Base-by-base conservation (phyloP, 2,888 invertebrate genomes). In the Octonoba sinensis region DNA sequence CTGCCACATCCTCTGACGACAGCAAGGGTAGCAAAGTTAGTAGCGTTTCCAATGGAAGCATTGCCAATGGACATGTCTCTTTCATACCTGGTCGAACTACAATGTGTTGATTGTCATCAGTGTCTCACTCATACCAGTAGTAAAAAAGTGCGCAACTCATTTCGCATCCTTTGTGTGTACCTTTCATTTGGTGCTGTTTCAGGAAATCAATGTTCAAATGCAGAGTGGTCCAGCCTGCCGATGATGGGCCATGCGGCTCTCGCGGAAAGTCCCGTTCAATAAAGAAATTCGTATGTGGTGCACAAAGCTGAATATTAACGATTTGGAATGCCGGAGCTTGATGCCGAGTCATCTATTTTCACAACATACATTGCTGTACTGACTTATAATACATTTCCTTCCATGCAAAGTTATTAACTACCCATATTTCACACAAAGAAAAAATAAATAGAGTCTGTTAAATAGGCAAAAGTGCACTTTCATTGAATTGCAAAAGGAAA, bases 21-120 rank as follows among this genome's bases (percentile, higher is more conserved):
- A 84, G 84, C 54, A 84, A 84, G 54, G 84, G 84, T 12, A 85
- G 85, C 46, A 85, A 85, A 83, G 73, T 85, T 16, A 85, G 85
- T 56, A 82, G 57, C 49, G 67, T 72, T 22, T 82, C 84, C 1
- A 85, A 85, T 47, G 85, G 85, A 20, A 82, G 84, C 56, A 57
- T 85, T 44, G 79, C 82, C 22, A 85, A 85, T 70, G 85, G 85
- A 44, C 83, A 82, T 46, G 59, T 78, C 0, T 64, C 78, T 24
- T 79, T 81, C 56, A 71, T 66, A 16, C 57, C 72, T 2, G 81
- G 82, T 51, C 83, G 83, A 71, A 85, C 85, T 62, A 84, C 84
- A 18, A 78, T 77, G 24, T 85, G 85, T 73, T 85, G 76, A 81
- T 54, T 51, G 13, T 56, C 46, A 70, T 18, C 46, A 46, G 22